Percentiles rank a stretch among this genome's conserved stretches.
These are phyloP conservation scores for Athetis lepigone DNA, from an alignment of 2,888 invertebrate species.

Conservation along the genomic window DNA sequence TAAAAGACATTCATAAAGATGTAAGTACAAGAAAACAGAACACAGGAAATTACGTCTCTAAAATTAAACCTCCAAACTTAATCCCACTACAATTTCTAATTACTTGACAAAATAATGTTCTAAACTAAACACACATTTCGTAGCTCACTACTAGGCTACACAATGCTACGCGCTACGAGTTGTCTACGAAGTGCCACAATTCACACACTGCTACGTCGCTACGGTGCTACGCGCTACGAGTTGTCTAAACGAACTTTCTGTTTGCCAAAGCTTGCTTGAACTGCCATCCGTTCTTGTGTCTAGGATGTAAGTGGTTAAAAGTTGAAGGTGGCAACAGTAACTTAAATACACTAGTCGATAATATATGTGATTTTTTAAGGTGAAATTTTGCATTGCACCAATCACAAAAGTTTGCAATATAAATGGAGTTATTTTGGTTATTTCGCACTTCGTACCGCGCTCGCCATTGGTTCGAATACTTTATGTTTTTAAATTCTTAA, in stretches of 20 bases:
- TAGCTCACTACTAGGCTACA: background rate
- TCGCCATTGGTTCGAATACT: too few relatives aligned
- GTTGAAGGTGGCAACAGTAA: slow-evolving; percentile 2
- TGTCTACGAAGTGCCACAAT: slow-evolving; percentile 20
- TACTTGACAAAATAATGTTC: background rate
- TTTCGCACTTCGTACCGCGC: too few relatives aligned
- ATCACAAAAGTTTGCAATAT: too few relatives aligned
- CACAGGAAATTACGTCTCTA: too few relatives aligned
- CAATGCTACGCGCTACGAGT: slow-evolving; percentile 10
- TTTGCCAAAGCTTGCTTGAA: slow-evolving; percentile 45
- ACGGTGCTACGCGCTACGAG: slow-evolving; percentile 36
- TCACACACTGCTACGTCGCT: slow-evolving; percentile 8
- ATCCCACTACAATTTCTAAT: background rate
- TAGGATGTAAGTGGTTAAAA: slow-evolving; percentile 1
- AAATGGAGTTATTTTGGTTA: too few relatives aligned
- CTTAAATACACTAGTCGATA: too few relatives aligned
- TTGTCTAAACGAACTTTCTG: slow-evolving; percentile 48
- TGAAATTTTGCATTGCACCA: too few relatives aligned
- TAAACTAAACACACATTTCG: background rate
- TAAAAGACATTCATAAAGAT: too few relatives aligned
- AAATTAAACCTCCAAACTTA: too few relatives aligned
- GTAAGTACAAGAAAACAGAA: too few relatives aligned
- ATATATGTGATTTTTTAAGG: too few relatives aligned
- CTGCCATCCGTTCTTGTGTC: slow-evolving; percentile 24
- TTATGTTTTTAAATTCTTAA: too few relatives aligned